phyloP scores from a whole-genome alignment of 2,113 vertebrate species.

The Heteronetta atricapilla region DNA sequence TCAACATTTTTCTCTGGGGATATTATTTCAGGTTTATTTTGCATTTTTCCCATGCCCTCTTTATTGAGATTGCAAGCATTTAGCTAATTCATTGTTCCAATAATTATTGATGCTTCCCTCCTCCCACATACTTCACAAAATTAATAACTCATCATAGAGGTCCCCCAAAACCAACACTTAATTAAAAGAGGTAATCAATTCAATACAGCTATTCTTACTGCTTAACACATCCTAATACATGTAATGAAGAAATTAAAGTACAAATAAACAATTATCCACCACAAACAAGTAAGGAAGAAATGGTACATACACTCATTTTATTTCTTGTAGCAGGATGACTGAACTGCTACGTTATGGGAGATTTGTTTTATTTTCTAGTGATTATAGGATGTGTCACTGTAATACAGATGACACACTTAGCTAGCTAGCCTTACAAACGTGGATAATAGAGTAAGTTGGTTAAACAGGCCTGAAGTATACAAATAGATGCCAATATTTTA shows the following conservation, averaged over 20 bases:
- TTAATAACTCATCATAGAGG: not conserved
- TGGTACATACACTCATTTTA: not conserved
- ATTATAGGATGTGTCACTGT: conserved; percentile 2
- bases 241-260: not conserved
- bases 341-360: not conserved
- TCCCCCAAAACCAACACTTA: not conserved
- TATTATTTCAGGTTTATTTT: not conserved
- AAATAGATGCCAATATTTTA: conserved; percentile 28
- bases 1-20: not conserved
- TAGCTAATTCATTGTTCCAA: not conserved
- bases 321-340: not conserved
- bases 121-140: conserved; percentile 2
- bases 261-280: not conserved
- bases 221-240: not conserved
- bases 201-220: not conserved
- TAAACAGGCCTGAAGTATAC: not conserved
- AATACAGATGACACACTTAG: conserved; percentile 29
- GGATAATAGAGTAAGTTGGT: conserved; percentile 21
- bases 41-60: not conserved
- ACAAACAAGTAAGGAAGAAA: not conserved
- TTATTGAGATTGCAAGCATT: not conserved
- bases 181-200: conserved; percentile 4
- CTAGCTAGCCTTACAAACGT: conserved; percentile 29
- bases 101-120: not conserved
- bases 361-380: conserved; percentile 51